These are phyloP conservation scores for Xylocampa areola DNA, from an alignment of 2,888 invertebrate genomes.

Conservation along the genomic window DNA sequence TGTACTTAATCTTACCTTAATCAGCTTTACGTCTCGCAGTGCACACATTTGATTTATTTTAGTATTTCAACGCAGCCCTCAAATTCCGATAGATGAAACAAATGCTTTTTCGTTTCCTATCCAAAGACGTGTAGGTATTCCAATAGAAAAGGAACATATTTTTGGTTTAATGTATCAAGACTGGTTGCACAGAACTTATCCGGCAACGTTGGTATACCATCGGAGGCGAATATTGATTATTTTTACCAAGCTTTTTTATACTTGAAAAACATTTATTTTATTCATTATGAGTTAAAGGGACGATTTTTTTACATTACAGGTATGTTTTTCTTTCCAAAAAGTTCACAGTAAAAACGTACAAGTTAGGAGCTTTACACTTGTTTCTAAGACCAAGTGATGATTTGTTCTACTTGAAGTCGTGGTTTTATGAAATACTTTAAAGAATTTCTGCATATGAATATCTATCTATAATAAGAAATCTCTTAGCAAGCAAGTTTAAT, in stretches of 20 bases:
- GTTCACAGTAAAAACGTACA: background rate
- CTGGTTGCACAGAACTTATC: slow-evolving; percentile 6
- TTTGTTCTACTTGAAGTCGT: background rate
- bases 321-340: background rate
- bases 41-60: no score
- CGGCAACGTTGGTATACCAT: slow-evolving; percentile 52
- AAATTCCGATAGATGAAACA: no score
- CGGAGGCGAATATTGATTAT: slow-evolving; percentile 63
- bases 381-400: background rate
- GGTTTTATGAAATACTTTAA: no score
- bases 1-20: background rate
- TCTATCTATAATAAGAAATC: no score
- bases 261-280: slow-evolving; percentile 41
- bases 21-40: no score
- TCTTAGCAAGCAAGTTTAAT: no score
- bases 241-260: slow-evolving; percentile 51
- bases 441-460: no score
- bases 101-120: no score
- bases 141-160: no score
- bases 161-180: slow-evolving; percentile 61
- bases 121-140: no score
- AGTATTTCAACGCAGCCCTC: no score
- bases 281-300: slow-evolving; percentile 25
- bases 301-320: slow-evolving; percentile 20
- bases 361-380: no score